A percentile compares a stretch with the other conserved stretches of the same genome.
phyloP scores from a whole-genome alignment of 2,113 vertebrate genomes.

The Heterochromis multidens region DNA sequence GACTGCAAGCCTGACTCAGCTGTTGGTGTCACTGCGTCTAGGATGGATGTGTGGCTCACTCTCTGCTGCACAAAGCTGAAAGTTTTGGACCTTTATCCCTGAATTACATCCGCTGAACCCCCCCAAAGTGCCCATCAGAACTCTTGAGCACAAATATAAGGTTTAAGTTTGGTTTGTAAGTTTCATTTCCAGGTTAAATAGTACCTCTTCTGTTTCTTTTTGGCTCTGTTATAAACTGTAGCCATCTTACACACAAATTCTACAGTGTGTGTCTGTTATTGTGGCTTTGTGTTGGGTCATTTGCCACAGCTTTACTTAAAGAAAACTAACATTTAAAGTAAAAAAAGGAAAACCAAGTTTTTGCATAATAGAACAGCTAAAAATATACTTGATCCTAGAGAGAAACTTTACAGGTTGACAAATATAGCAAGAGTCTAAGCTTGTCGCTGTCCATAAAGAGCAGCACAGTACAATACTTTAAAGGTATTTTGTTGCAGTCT shows the following conservation, averaged over 20 bases:
- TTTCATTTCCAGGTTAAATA: neutral
- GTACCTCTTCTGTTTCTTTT: neutral
- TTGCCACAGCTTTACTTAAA: neutral
- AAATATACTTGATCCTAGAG: neutral
- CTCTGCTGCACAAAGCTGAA: neutral
- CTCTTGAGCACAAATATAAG: neutral
- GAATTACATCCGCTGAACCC: neutral
- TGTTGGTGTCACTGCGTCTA: slow-evolving; percentile 34
- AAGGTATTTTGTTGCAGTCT: neutral
- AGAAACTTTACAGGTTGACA: neutral
- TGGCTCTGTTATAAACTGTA: neutral
- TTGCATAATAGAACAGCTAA: neutral
- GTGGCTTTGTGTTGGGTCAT: neutral
- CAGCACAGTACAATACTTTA: neutral
- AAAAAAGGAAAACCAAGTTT: neutral
- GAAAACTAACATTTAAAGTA: neutral
- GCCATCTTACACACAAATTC: neutral
- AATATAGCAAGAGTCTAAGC: neutral
- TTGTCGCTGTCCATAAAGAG: neutral
- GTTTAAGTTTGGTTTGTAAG: neutral
- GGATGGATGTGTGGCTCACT: slow-evolving; percentile 25
- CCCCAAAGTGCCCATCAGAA: neutral
- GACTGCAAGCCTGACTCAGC: slow-evolving; percentile 58
- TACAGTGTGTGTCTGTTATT: neutral
- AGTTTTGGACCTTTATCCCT: neutral